Evolutionary conservation across 1,140 invertebrate genomes (phyloP), one percentile per base, ranked within the genome.

Genomic region (Drosophila bifasciata): DNA sequence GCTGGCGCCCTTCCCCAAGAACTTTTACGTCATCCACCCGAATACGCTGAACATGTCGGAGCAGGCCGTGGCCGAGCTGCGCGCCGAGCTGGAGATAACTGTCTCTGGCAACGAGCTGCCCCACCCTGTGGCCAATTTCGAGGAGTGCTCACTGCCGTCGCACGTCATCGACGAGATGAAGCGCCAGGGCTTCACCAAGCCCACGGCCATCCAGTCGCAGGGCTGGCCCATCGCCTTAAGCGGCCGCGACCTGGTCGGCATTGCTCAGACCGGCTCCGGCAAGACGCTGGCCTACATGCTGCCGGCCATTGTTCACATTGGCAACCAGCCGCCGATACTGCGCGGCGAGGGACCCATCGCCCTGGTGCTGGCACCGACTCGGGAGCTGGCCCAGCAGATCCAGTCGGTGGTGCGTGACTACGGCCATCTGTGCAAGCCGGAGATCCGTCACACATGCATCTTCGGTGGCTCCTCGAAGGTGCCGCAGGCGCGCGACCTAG

Each of bases 391-490:
- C 1, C 98, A 99, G 91, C 99, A 99, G 92, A 99, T 99, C 72
- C 97, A 99, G 92, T 96, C 97, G 79, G 98, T 99, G 2, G 97
- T 98, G 5, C 94, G 94, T 46, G 96, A 97, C 76, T 99, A 98
- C 92, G 97, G 97, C 40, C 93, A 95, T 1, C 93, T 94, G 13
- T 96, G 96, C 5, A 93, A 94, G 71, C 91, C 91, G 0, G 93
- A 94, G 70, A 96, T 99, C 50, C 93, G 96, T 36, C 97, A 98
- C 86, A 98, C 97, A 0, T 99, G 98, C 92, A 96, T 99, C 5
- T 99, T 99, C 93, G 99, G 99, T 68, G 99, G 99, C 5, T 97
- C 98, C 1, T 97, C 97, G 0, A 99, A 99, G 92, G 97, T 97
- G 43, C 96, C 97, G 21, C 98, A 99, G 94, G 96, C 96, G 36